Percentiles rank a stretch among this genome's conserved stretches.
phyloP scores from a whole-genome alignment of 2,888 invertebrate genomes.

The Beris chalybata region DNA sequence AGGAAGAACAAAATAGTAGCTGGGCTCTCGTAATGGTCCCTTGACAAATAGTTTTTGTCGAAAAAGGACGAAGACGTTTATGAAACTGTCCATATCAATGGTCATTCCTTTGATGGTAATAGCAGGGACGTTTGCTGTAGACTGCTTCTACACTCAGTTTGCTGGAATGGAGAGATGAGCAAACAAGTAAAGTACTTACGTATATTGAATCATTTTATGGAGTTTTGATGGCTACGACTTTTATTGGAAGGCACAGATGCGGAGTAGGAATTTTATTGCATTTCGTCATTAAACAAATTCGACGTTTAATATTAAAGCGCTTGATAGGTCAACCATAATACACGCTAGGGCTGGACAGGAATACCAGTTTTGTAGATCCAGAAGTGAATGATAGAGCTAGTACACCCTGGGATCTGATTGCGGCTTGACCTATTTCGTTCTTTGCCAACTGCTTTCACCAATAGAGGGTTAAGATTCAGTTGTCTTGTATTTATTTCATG shows the following conservation, averaged over 20 bases:
- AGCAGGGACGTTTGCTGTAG: neutral
- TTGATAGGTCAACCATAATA: too few species aligned
- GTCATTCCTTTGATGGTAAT: neutral
- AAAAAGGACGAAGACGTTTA: neutral
- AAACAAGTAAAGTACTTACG: conserved; percentile 6
- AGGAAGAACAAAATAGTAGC: neutral
- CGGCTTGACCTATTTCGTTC: too few species aligned
- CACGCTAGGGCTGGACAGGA: too few species aligned
- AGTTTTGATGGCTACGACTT: conserved; percentile 6
- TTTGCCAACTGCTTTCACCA: too few species aligned
- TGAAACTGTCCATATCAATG: conserved; percentile 7
- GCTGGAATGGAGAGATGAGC: neutral
- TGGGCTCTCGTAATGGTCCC: neutral
- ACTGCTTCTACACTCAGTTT: neutral
- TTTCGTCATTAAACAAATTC: neutral
- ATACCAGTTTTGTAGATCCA: too few species aligned
- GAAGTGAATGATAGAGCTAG: too few species aligned
- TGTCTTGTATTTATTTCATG: too few species aligned
- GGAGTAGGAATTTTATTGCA: neutral
- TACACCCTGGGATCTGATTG: too few species aligned
- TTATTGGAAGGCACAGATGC: conserved; percentile 10
- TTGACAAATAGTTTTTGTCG: conserved; percentile 11
- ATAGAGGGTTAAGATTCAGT: too few species aligned
- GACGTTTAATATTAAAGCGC: neutral
- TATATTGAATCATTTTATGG: conserved; percentile 8